Base-by-base conservation (phyloP, 2,888 invertebrate genomes). In the Drosophila infuscata region DNA sequence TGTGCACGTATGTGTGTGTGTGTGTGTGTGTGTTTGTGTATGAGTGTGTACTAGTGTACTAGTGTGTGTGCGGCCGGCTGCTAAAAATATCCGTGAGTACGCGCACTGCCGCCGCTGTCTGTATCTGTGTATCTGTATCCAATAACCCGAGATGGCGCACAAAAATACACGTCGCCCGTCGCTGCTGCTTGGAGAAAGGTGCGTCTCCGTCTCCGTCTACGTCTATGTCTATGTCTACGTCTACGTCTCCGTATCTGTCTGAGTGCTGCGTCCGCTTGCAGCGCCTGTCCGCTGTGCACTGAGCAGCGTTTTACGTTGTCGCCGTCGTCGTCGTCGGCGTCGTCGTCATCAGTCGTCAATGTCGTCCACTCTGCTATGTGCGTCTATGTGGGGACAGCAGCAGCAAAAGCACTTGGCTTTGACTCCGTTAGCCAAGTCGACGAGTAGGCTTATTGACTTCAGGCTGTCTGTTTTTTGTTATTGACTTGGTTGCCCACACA, bases 261-360 rank as follows among this genome's bases (percentile, higher is more conserved):
- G 57, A 63, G 71, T 69, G 70, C 75, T 79, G 89, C 91, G 91
- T 87, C 92, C 86, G 88, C 74, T 81, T 82, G 89, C 88, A 87
- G 83, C 80, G 91, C 88, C 86, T 81, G 91, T 90, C 81, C 78
- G 78, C 75, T 84, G 79, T 91, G 92, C 91, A 91, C 91, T 91
- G 84, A 91, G 81, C 70, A 83, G 70, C 60, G 72, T 41, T 76
- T 77, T 73, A 70, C 64, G 58, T 48, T 67, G 61, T 62, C 48
- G 58, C 38, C 35, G 69, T 41, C 41, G 35, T 20, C 81, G 79
- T 83, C 82, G 82, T 74, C 77, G 35, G 15, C 81, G 79, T 83
- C 82, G 82, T 54, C 43, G 43, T 43, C 43, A 46, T 77, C 79
- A 66, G 41, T 62, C 80, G 88, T 87, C 82, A 84, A 83, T 82